Evolutionary conservation across 2,113 vertebrate genomes (phyloP).

Genomic region (Campylomormyrus tamandua): DNA sequence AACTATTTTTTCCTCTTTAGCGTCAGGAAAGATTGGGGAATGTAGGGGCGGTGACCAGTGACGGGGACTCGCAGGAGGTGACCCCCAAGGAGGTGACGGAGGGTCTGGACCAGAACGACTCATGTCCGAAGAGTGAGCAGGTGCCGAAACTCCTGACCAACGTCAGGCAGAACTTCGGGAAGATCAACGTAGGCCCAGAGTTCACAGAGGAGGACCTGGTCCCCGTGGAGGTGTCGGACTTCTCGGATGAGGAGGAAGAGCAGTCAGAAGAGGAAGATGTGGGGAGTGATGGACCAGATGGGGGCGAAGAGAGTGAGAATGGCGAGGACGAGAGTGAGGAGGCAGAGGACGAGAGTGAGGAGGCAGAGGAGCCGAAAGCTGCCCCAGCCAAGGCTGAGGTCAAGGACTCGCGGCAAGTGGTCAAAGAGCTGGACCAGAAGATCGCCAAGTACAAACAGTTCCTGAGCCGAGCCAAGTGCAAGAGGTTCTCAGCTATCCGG

Average conservation of each 20-base stretch:
- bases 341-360: conserved; percentile 14
- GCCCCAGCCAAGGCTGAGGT: conserved; percentile 17
- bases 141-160: conserved; percentile 70
- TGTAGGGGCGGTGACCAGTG: conserved; percentile 25
- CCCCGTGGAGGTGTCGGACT: conserved; percentile 76
- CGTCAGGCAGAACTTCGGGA: conserved; percentile 87
- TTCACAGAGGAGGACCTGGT: conserved; percentile 85
- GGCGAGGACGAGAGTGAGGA: conserved; percentile 13
- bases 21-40: conserved; percentile 30
- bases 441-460: conserved; percentile 90
- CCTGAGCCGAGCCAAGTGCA: conserved; percentile 85
- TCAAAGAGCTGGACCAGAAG: conserved; percentile 81
- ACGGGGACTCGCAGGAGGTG: conserved; percentile 28
- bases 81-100: conserved; percentile 23
- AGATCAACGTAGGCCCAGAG: conserved; percentile 81
- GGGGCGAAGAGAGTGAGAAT: neutral
- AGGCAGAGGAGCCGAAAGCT: conserved; percentile 21
- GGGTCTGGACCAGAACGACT: conserved; percentile 25
- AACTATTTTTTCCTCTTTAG: conserved; percentile 24
- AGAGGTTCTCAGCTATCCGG: conserved; percentile 90
- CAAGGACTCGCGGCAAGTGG: conserved; percentile 54
- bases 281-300: conserved; percentile 12
- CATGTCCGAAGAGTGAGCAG: conserved; percentile 44
- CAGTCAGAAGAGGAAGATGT: conserved; percentile 46
- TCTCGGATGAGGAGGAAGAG: conserved; percentile 56